Evolutionary conservation across 2,888 invertebrate species (phyloP).

Genomic region (Steinernema scapterisci): DNA sequence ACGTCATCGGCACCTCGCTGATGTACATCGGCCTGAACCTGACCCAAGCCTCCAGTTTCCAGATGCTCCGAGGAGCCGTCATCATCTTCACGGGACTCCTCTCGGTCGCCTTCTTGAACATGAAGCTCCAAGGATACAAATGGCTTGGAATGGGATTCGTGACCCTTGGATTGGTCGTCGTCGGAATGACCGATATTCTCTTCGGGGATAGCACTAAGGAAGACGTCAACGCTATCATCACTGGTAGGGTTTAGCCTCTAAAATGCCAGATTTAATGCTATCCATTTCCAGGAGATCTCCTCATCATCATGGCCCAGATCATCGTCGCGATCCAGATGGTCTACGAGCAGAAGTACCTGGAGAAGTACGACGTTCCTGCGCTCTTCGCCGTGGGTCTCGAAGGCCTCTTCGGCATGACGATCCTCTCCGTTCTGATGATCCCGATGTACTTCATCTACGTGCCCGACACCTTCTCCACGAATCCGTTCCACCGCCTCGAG

Average conservation of each 20-base stretch:
- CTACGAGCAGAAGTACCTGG: conserved; percentile 87
- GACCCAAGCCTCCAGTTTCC: conserved; percentile 91
- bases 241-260: conserved; percentile 43
- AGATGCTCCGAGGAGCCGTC: conserved; percentile 89
- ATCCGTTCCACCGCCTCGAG: conserved; percentile 76
- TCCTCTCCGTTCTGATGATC: conserved; percentile 73
- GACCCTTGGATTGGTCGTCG: conserved; percentile 68
- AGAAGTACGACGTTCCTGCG: conserved; percentile 83
- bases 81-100: conserved; percentile 87
- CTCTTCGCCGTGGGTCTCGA: conserved; percentile 92
- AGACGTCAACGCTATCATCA: conserved; percentile 76
- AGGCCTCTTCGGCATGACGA: conserved; percentile 65
- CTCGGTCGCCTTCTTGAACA: conserved; percentile 80
- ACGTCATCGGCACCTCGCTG: conserved; percentile 84
- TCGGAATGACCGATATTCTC: conserved; percentile 64
- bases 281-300: conserved; percentile 71
- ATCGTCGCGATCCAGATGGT: conserved; percentile 89
- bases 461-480: conserved; percentile 78
- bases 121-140: conserved; percentile 66
- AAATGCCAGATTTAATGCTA: conserved; percentile 4
- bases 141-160: conserved; percentile 70
- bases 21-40: conserved; percentile 89
- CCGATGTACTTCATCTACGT: conserved; percentile 82
- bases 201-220: conserved; percentile 61
- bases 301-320: conserved; percentile 76